phyloP scores from a whole-genome alignment of 2,888 invertebrate species.

The Tipula unca region DNA sequence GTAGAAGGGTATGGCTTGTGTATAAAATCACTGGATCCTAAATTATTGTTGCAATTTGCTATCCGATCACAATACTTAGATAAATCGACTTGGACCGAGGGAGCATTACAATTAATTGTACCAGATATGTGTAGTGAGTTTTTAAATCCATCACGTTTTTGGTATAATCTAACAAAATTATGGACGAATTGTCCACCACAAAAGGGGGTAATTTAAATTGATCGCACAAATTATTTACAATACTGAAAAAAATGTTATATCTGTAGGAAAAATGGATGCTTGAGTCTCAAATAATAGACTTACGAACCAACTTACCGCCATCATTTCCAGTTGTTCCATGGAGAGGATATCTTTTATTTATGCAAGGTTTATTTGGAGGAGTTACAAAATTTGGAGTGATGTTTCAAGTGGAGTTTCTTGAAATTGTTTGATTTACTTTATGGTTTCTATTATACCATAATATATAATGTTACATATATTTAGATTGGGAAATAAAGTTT shows the following conservation, averaged over 20 bases:
- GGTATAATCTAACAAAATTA: background rate
- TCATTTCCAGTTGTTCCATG: background rate
- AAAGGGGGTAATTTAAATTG: background rate
- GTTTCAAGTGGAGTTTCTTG: background rate
- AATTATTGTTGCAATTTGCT: background rate
- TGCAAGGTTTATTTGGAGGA: background rate
- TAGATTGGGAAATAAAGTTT: too few species aligned
- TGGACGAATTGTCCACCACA: background rate
- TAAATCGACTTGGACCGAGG: background rate
- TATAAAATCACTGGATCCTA: background rate
- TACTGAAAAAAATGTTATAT: background rate
- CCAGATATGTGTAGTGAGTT: background rate
- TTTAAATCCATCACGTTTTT: background rate
- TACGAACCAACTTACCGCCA: background rate
- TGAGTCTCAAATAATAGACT: background rate
- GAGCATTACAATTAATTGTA: background rate
- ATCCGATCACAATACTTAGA: background rate
- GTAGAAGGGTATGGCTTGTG: background rate
- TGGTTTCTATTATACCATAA: too few species aligned
- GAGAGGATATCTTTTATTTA: background rate
- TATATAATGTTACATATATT: too few species aligned
- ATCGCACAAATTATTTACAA: background rate
- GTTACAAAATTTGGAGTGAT: background rate
- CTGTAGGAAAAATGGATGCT: background rate
- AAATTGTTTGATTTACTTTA: background rate